Conservation (phyloP, 2,888 invertebrate genomes). For the Sesia apiformis region DNA sequence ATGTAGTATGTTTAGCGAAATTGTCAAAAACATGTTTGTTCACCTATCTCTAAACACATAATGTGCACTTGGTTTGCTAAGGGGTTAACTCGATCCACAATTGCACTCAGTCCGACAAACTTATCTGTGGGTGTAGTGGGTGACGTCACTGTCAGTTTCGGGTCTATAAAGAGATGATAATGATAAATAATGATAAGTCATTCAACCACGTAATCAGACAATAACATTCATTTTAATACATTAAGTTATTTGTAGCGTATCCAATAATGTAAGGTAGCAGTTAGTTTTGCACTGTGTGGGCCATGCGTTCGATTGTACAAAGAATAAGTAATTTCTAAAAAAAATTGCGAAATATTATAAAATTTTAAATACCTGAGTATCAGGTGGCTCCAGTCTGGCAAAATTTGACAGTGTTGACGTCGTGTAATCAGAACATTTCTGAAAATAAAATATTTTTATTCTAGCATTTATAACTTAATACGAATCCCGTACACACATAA, state of each 20-base stretch:
- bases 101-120: no score
- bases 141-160: no score
- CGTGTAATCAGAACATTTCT: constrained; percentile 96
- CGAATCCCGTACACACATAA: no score
- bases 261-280: background rate
- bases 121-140: no score
- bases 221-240: background rate
- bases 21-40: no score
- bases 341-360: background rate
- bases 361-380: constrained; percentile 81
- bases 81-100: no score
- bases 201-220: background rate
- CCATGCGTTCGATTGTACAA: background rate
- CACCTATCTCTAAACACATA: no score
- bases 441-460: constrained; percentile 37
- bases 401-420: constrained; percentile 92
- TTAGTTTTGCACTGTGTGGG: background rate
- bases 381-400: constrained; percentile 94
- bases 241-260: background rate
- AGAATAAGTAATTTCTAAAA: background rate
- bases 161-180: no score
- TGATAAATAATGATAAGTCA: no score
- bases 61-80: no score
- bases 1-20: no score
- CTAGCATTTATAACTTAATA: no score